Conservation (phyloP, 2,797 vertebrate species). For the Holocentrus rufus region DNA sequence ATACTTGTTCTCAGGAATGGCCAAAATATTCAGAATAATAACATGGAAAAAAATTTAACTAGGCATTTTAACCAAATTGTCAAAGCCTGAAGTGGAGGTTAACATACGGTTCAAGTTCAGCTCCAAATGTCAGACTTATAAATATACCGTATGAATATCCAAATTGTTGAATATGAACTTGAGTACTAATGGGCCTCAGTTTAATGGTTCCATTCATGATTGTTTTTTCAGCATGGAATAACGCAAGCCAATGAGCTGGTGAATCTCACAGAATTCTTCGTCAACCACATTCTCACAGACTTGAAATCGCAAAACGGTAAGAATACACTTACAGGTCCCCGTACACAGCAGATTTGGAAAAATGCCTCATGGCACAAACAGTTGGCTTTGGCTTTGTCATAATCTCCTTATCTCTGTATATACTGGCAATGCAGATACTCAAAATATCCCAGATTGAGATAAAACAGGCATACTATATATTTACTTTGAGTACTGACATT, state of each 20-base stretch:
- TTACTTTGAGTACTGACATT: too few relatives aligned
- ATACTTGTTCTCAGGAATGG: too few relatives aligned
- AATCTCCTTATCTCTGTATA: neutral
- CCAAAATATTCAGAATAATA: too few relatives aligned
- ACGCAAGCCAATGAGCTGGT: constrained; percentile 99
- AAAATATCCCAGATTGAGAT: too few relatives aligned
- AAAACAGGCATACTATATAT: too few relatives aligned
- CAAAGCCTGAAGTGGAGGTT: too few relatives aligned
- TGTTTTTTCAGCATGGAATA: constrained; percentile 90
- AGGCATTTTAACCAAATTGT: too few relatives aligned
- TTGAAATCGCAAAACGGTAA: constrained; percentile 93
- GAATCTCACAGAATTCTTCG: constrained; percentile 96
- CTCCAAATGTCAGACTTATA: too few relatives aligned
- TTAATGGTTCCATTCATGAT: neutral
- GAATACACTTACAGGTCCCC: neutral
- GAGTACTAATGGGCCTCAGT: neutral
- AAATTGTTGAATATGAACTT: constrained; percentile 1
- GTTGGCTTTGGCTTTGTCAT: neutral
- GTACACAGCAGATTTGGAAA: neutral
- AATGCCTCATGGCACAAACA: neutral
- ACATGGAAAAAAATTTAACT: too few relatives aligned
- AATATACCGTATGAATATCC: too few relatives aligned
- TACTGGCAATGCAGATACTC: too few relatives aligned
- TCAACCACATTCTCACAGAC: constrained; percentile 95
- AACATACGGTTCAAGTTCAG: too few relatives aligned